Base-by-base conservation (phyloP, 2,888 invertebrate species). In the Drosophila subquinaria region DNA sequence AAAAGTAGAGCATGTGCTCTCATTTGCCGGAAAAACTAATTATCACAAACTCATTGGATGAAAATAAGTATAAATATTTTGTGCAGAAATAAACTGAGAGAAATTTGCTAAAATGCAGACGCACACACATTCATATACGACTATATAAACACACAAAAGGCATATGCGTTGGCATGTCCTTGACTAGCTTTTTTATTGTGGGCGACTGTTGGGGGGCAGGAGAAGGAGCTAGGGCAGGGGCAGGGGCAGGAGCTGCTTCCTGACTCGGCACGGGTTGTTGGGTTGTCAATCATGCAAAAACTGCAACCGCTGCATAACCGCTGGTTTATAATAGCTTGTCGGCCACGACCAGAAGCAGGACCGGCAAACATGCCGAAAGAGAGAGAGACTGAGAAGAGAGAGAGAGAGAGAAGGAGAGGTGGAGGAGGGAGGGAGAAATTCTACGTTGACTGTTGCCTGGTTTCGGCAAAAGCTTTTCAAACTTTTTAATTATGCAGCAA, bases 401-500 rank as follows among this genome's bases (percentile, higher is more conserved):
- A 13, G 38, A 2, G 27, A 35, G 52, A 43, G 15, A 11, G 23
- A 13, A 33, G 15, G 50, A 45, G 38, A 23, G 55, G 40, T 50
- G 3, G 11, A 1, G 5, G 27, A 27, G 27, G 70, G 33, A 13
- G 17, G 4, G 57, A 15, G 11, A 56, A 42, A 35, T 53, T 60
- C 42, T 57, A 30, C 53, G 76, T 52, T 73, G 76, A 50, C 62
- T 74, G 85, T 84, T 85, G 82, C 82, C 79, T 88, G 85, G 81
- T 88, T 85, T 87, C 81, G 82, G 85, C 85, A 80, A 83, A 86
- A 88, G 88, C 88, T 88, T 87, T 87, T 86, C 82, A 86, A 87
- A 87, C 88, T 88, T 87, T 87, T 87, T 87, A 87, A 87, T 87
- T 87, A 87, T 87, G 87, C 87, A 87, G 87, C 82, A 87, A 88